Base-by-base conservation (phyloP, 1,140 invertebrate genomes). In the Campoletis sonorensis region DNA sequence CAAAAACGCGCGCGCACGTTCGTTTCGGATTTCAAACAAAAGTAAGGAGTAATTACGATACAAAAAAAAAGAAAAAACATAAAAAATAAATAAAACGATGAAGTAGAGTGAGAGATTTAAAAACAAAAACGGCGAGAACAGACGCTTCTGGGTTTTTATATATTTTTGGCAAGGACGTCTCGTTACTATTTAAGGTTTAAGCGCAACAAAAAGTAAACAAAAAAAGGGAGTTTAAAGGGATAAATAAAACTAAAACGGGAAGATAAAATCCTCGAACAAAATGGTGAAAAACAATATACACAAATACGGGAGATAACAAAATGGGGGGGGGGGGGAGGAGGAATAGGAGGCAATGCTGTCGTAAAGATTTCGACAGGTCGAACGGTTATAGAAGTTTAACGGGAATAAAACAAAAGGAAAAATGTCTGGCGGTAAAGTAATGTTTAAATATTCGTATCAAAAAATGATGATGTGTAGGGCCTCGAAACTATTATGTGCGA, bases 161-260 rank as follows among this genome's bases (percentile, higher is more conserved):
- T 92, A 92, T 92, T 92, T 92, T 92, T 92, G 91, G 91, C 91
- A 92, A 92, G 88, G 89, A 92, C 90, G 91, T 91, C 90, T 92
- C 90, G 89, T 91, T 91, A 92, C 88, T 91, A 90, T 88, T 90
- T 92, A 91, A 91, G 88, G 85, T 90, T 89, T 90, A 90, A 91
- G 89, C 88, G 86, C 87, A 90, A 90, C 84, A 88, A 89, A 88
- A 87, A 84, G 82, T 76, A 77, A 80, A 80, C 78, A 79, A 81
- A 86, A n/a, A 86, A 86, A 84, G 86, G 54, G 54, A 58, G 37
- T 51, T 37, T 33, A 89, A 82, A 85, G 81, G 82, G 84, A 88
- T 83, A 80, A 81, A 49, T 73, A 64, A 77, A 16, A 87, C n/a
- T n/a, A n/a, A 87, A 86, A 68, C 37, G 73, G 49, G 70, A 72